Evolutionary conservation across 2,888 invertebrate species (phyloP), one percentile per base, ranked within the genome.

Genomic region (Elysia crispata): DNA sequence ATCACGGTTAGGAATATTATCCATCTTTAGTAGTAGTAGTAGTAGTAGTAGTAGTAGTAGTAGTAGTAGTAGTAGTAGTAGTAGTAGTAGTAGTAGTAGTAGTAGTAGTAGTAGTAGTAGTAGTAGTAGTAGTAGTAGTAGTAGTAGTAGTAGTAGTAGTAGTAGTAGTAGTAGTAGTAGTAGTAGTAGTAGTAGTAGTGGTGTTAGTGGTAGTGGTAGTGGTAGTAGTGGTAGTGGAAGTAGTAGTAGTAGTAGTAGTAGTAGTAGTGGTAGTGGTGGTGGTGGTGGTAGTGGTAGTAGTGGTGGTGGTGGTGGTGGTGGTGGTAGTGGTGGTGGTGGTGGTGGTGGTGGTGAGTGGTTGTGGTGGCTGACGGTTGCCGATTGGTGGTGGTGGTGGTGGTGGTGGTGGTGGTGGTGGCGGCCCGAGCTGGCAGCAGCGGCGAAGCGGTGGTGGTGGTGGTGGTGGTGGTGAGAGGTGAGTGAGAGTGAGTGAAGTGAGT

Each of bases 131-230:
- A n/a, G n/a, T n/a, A n/a, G n/a, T n/a, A n/a, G n/a, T n/a, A n/a
- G n/a, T n/a, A n/a, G 20, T 70, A 31, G 41, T 70, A 70, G 41
- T 70, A 70, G 41, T 70, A 70, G 41, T 70, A 31, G 41, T 70
- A 70, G 41, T 70, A 70, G 20, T 70, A 31, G 41, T 70, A 70
- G 41, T 70, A 70, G 41, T 70, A 70, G 23, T 70, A 70, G 41
- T 70, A 31, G 41, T 70, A 41, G 41, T 70, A 70, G 41, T 70
- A 70, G 23, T 70, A n/a, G n/a, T n/a, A n/a, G n/a, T n/a, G n/a
- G n/a, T n/a, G n/a, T n/a, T n/a, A n/a, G n/a, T n/a, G n/a, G n/a
- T n/a, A n/a, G n/a, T n/a, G n/a, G n/a, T n/a, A n/a, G n/a, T n/a
- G n/a, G n/a, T n/a, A n/a, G n/a, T n/a, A n/a, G n/a, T n/a, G n/a